phyloP scores from a whole-genome alignment of 1,140 invertebrate species.

The Wasmannia auropunctata region DNA sequence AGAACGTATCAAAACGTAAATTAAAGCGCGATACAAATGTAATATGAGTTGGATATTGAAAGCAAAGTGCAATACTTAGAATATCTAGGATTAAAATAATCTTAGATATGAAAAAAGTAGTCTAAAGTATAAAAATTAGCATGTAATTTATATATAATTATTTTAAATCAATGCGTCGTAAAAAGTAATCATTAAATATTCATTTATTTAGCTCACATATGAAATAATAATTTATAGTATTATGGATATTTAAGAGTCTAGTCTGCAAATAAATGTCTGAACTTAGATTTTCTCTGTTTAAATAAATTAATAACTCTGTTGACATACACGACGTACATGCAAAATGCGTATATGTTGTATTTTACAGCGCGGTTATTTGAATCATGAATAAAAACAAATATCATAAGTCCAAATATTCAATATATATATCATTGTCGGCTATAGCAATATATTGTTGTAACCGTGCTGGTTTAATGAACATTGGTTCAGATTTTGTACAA shows the following conservation, averaged over 20 bases:
- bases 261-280: neutral
- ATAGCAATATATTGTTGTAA: neutral
- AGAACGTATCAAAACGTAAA: neutral
- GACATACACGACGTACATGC: no score
- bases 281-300: neutral
- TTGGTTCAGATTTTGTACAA: neutral
- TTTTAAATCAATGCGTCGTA: neutral
- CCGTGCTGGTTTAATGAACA: neutral
- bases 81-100: neutral
- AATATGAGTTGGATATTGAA: neutral
- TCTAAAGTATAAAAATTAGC: neutral
- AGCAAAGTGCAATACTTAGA: slow-evolving; percentile 1
- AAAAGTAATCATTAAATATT: neutral
- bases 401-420: neutral
- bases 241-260: neutral
- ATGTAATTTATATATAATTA: neutral
- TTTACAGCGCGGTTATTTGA: neutral
- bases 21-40: neutral
- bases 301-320: neutral
- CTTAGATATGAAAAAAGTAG: neutral
- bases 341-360: neutral
- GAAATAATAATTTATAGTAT: slow-evolving; percentile 22
- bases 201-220: neutral
- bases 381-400: neutral
- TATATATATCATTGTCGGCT: neutral